Evolutionary conservation across 2,113 vertebrate genomes (phyloP).

Genomic region (Oryzias woworae): DNA sequence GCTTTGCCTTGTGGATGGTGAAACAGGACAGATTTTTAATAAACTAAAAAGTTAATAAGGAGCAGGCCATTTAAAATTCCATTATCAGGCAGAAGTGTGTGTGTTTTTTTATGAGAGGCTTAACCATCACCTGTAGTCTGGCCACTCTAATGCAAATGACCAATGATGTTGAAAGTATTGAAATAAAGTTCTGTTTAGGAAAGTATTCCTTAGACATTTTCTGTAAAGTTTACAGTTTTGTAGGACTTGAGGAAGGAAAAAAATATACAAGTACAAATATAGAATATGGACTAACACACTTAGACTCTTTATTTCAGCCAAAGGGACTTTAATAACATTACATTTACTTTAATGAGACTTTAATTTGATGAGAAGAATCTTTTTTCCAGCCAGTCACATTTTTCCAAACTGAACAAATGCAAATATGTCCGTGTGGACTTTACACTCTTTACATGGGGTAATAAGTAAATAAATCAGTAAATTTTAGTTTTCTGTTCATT

Average conservation of each 20-base stretch:
- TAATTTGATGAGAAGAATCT: too few relatives aligned
- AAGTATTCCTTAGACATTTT: conserved; percentile 12
- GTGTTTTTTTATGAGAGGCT: conserved; percentile 63
- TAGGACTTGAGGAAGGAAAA: conserved; percentile 13
- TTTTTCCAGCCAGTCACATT: too few relatives aligned
- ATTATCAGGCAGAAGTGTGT: conserved; percentile 69
- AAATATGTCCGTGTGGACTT: too few relatives aligned
- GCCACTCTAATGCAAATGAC: conserved; percentile 45
- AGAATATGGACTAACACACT: too few relatives aligned
- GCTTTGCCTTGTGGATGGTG: conserved; percentile 56
- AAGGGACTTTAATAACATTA: too few relatives aligned
- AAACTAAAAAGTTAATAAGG: conserved; percentile 74
- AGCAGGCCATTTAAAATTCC: conserved; percentile 76
- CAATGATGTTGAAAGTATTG: conserved; percentile 38
- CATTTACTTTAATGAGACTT: too few relatives aligned
- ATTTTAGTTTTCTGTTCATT: too few relatives aligned
- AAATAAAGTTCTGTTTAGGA: conserved; percentile 44
- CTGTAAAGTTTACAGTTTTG: conserved; percentile 16
- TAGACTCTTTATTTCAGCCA: too few relatives aligned
- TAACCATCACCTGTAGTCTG: conserved; percentile 65
- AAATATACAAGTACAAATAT: background rate
- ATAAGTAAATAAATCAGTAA: too few relatives aligned
- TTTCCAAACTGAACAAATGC: too few relatives aligned
- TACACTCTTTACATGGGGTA: too few relatives aligned
- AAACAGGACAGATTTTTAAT: conserved; percentile 73